Evolutionary conservation across 2,797 vertebrate species (phyloP), one percentile per base, ranked within the genome.

Genomic region (Pempheris klunzingeri): DNA sequence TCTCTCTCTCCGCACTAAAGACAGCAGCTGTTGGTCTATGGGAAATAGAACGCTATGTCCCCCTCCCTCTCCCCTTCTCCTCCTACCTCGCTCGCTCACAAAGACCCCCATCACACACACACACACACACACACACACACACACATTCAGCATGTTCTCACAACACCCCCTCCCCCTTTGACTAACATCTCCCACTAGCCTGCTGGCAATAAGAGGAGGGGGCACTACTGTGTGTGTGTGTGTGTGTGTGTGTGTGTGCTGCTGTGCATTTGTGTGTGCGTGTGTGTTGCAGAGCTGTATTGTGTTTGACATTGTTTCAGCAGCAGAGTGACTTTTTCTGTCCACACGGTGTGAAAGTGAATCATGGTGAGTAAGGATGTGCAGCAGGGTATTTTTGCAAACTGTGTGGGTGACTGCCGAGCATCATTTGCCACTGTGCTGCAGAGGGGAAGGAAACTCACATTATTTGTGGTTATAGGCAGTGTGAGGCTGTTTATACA

Each of bases 21-120:
- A 91, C 92, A 90, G 92, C 92, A 95, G 93, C 94, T 95, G 94
- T 90, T 93, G 90, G 81, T 90, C 94, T 90, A 89, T 92, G 90
- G 93, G 93, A 94, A 95, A 93, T 92, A 92, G 92, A 95, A 94
- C 92, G 80, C 90, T 83, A 65, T 91, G 89, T 90, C 82, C 90
- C 88, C 86, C 90, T 76, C 87, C 77, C 85, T 84, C 81, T 83
- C 85, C 65, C 69, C 84, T 78, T 81, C 88, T 90, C 88, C 92
- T 90, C 90, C 91, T 61, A 89, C 90, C 88, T 85, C 82, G 20
- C 85, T 84, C 20, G 3, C 91, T 91, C 92, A 95, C 94, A 95
- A 95, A 94, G 93, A 94, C 93, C 93, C 91, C 92, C 86, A 78
- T 79, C 85, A 58, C 77, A 67, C 77, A 78, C 72, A 63, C 77